A percentile compares a stretch with the other conserved stretches of the same genome.
Evolutionary conservation across 2,113 vertebrate species (phyloP).

Genomic region (Anthoscopus minutus): DNA sequence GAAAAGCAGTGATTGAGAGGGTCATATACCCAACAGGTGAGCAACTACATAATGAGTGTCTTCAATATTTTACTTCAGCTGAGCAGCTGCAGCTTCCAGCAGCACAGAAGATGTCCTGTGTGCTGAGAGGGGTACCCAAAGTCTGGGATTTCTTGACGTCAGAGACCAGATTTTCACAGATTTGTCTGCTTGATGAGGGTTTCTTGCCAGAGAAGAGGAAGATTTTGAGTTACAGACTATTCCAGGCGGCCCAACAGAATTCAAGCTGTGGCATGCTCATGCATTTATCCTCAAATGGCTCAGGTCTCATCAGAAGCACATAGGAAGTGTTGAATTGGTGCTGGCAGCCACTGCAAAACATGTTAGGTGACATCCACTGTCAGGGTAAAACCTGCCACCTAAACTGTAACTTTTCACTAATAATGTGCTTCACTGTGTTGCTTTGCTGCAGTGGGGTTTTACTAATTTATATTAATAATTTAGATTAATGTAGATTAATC

Average conservation of each 20-base stretch:
- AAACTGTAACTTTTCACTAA: not conserved
- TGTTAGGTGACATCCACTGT: not conserved
- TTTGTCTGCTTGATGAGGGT: not conserved
- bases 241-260: not conserved
- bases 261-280: not conserved
- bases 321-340: not conserved
- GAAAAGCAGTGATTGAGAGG: constrained; percentile 6
- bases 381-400: not conserved
- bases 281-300: not conserved
- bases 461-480: not conserved
- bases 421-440: not conserved
- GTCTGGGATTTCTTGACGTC: not conserved
- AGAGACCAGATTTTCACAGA: not conserved
- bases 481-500: not conserved
- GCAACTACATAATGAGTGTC: not conserved
- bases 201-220: not conserved
- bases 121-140: not conserved
- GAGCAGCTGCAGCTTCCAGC: not conserved
- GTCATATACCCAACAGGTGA: not conserved
- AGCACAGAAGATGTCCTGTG: not conserved
- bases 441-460: not conserved
- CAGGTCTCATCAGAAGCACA: not conserved
- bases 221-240: not conserved
- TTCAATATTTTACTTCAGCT: not conserved
- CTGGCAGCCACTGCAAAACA: not conserved